Evolutionary conservation across 2,888 invertebrate species (phyloP).

Genomic region (Podotricha telesiphe): DNA sequence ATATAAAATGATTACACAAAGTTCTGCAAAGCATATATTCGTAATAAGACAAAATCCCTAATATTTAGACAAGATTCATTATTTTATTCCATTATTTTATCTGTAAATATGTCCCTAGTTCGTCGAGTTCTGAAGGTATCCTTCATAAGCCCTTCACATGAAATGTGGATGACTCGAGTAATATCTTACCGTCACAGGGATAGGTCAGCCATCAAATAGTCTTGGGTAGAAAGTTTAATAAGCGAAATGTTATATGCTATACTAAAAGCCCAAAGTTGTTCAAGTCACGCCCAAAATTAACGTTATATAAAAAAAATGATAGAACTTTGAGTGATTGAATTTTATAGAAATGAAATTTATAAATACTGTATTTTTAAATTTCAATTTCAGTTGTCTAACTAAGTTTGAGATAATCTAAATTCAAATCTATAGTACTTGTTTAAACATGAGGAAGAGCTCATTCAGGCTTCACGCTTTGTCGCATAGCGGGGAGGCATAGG

Average conservation of each 20-base stretch:
- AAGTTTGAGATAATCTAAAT: too few species aligned
- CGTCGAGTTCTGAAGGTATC: slow-evolving; percentile 1
- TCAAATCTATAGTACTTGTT: too few species aligned
- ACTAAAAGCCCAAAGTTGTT: background rate
- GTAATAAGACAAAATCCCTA: slow-evolving; percentile 11
- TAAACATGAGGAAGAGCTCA: too few species aligned
- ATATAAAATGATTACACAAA: background rate
- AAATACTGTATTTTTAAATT: too few species aligned
- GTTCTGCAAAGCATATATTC: background rate
- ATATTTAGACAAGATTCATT: too few species aligned
- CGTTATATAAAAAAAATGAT: too few species aligned
- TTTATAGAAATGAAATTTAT: too few species aligned
- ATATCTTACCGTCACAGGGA: slow-evolving; percentile 17
- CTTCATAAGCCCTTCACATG: slow-evolving; percentile 22
- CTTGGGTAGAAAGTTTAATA: slow-evolving; percentile 19
- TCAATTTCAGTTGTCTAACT: too few species aligned
- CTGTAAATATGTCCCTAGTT: slow-evolving; percentile 16
- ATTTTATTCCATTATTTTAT: slow-evolving; percentile 23
- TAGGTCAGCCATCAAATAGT: slow-evolving; percentile 20
- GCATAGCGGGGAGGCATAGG: too few species aligned
- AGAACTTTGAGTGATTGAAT: too few species aligned
- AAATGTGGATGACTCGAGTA: slow-evolving; percentile 23
- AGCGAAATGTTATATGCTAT: slow-evolving; percentile 5
- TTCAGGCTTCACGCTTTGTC: too few species aligned
- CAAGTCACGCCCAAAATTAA: too few species aligned